Conservation (phyloP, 2,797 vertebrate species). For the Balearica regulorum region DNA sequence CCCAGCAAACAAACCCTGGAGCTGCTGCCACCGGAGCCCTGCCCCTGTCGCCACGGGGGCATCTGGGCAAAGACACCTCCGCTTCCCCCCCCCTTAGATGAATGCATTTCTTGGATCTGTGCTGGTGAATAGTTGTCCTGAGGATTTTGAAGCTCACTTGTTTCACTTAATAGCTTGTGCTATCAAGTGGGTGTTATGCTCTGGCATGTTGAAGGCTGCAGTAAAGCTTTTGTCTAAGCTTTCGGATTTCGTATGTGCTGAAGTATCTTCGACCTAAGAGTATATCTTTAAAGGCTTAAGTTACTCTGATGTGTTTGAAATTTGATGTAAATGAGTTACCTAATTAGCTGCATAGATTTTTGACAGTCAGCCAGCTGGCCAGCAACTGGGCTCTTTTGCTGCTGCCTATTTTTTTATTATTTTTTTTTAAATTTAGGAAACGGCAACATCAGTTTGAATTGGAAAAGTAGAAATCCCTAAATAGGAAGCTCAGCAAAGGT, state of each 20-base stretch:
- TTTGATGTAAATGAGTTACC: constrained; percentile 2
- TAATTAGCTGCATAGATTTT: neutral
- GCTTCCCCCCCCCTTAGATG: neutral
- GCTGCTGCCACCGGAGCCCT: neutral
- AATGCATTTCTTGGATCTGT: neutral
- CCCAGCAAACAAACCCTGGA: neutral
- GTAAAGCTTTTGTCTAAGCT: neutral
- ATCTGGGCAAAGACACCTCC: neutral
- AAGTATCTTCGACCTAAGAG: neutral
- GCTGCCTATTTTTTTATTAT: neutral
- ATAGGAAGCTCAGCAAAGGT: neutral
- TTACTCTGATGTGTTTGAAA: neutral
- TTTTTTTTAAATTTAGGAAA: neutral
- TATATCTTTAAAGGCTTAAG: neutral
- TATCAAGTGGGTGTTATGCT: neutral
- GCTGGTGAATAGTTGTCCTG: neutral
- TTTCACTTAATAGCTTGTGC: neutral
- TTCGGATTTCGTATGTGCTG: neutral
- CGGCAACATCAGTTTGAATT: neutral
- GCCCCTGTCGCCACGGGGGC: neutral
- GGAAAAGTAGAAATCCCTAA: neutral
- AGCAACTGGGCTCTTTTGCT: neutral
- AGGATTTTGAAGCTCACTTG: neutral
- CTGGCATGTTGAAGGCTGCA: neutral
- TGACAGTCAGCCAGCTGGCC: neutral